phyloP scores from a whole-genome alignment of 2,888 invertebrate species.

The Agriopis leucophaearia region DNA sequence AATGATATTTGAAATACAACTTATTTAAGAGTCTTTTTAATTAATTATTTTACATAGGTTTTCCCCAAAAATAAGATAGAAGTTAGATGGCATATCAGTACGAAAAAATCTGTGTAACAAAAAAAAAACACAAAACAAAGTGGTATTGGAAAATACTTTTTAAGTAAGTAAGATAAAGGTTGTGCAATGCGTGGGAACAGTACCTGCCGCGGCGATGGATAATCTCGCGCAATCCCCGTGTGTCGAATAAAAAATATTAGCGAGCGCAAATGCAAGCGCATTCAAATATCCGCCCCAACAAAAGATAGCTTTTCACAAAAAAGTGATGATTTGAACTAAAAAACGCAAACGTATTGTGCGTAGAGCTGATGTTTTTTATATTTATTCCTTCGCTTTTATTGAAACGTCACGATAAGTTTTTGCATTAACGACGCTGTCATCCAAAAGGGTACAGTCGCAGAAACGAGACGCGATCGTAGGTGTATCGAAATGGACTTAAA shows the following conservation, averaged over 20 bases:
- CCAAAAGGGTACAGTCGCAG: constrained; percentile 65
- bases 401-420: constrained; percentile 65
- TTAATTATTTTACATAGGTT: no score
- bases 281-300: constrained; percentile 57
- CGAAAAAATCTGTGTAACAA: no score
- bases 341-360: constrained; percentile 40
- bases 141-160: not conserved
- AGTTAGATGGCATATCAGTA: no score
- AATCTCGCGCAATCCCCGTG: constrained; percentile 49
- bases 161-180: not conserved
- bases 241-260: constrained; percentile 61
- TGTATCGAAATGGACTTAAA: constrained; percentile 46
- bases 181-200: constrained; percentile 34
- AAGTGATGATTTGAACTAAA: constrained; percentile 43
- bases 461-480: constrained; percentile 37
- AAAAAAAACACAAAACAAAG: no score
- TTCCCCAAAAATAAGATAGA: no score
- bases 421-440: constrained; percentile 44
- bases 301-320: constrained; percentile 45
- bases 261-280: constrained; percentile 51
- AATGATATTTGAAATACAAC: no score
- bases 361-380: constrained; percentile 28
- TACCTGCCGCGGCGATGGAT: constrained; percentile 39
- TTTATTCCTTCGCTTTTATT: constrained; percentile 54
- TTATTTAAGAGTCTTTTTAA: no score